phyloP scores from a whole-genome alignment of 2,113 vertebrate species.

The Mesocricetus auratus region DNA sequence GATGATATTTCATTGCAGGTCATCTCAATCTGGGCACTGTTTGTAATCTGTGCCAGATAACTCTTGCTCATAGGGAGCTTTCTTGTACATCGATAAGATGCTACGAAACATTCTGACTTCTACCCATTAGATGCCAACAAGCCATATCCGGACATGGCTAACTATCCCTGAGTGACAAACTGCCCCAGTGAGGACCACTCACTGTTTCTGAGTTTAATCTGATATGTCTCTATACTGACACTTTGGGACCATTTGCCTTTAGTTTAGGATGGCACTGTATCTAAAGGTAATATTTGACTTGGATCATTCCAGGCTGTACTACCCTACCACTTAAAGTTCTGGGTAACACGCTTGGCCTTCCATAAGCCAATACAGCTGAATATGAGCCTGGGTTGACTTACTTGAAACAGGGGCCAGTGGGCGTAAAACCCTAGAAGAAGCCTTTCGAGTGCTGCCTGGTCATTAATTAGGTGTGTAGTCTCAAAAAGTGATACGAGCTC shows the following conservation, averaged over 20 bases:
- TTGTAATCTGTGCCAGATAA: not conserved
- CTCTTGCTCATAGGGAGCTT: not conserved
- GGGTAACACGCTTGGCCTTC: not conserved
- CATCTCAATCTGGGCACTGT: not conserved
- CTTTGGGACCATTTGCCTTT: not conserved
- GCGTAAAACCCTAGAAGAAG: conserved; percentile 4
- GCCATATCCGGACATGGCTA: not conserved
- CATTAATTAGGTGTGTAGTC: not conserved
- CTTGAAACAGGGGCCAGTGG: not conserved
- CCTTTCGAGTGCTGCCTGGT: not conserved
- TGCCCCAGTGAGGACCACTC: not conserved
- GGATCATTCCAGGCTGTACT: not conserved
- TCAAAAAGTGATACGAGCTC: conserved; percentile 18
- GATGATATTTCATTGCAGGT: not conserved
- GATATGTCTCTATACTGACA: not conserved
- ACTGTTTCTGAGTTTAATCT: not conserved
- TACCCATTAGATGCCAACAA: not conserved
- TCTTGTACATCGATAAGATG: not conserved
- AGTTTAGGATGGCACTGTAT: not conserved
- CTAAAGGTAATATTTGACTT: not conserved
- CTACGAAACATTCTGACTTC: not conserved
- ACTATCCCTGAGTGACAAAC: not conserved
- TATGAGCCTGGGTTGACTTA: not conserved
- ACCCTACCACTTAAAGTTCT: not conserved
- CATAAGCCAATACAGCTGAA: not conserved